These are phyloP conservation scores for Echiichthys vipera DNA, from an alignment of 2,797 vertebrate genomes.

Conservation along the genomic window DNA sequence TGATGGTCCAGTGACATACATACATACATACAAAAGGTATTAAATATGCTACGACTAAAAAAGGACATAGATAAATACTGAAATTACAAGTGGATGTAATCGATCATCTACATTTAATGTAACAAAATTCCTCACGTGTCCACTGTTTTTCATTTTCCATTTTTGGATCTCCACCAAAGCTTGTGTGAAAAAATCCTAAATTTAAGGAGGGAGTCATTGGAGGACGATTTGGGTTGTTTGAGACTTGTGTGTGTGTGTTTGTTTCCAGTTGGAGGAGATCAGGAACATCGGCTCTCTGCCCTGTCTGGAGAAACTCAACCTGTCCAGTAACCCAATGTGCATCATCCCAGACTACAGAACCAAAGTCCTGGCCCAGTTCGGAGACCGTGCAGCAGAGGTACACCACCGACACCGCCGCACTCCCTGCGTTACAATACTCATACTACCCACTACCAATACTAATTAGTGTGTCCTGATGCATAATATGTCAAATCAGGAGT, in stretches of 20 bases:
- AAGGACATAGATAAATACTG: neutral
- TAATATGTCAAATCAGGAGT: too few species aligned
- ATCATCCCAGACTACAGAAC: conserved; percentile 98
- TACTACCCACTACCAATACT: too few species aligned
- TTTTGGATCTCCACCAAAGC: too few species aligned
- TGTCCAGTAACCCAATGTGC: conserved; percentile 92
- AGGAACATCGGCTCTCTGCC: conserved; percentile 91
- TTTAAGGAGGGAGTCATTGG: neutral
- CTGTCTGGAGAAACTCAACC: conserved; percentile 91
- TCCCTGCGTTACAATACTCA: too few species aligned
- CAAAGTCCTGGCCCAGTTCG: conserved; percentile 96
- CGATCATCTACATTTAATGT: too few species aligned
- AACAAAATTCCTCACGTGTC: too few species aligned
- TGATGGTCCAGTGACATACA: neutral
- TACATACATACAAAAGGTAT: neutral
- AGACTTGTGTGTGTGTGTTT: conserved; percentile 35
- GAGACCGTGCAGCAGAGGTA: conserved; percentile 96
- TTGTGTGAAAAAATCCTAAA: neutral
- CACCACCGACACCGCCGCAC: neutral
- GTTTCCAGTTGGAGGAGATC: conserved; percentile 93
- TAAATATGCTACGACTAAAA: neutral
- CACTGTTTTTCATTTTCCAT: too few species aligned
- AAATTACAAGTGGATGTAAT: neutral
- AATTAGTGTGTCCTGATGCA: too few species aligned
- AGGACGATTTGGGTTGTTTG: neutral